phyloP scores from a whole-genome alignment of 64 coral and sea anemone species.

The Hydrozoanthus tunicans region DNA sequence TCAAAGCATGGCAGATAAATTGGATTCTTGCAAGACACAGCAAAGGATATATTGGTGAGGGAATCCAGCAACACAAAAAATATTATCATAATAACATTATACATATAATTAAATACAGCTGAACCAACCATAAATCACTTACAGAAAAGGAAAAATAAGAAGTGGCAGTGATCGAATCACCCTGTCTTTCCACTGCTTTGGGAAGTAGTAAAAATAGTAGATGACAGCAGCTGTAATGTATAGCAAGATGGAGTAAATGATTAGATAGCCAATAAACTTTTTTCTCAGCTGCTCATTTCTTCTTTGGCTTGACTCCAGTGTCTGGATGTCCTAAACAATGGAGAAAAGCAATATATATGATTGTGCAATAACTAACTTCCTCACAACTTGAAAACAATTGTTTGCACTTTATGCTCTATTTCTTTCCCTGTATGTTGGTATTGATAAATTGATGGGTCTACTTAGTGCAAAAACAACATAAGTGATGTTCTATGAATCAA shows the following conservation, averaged over 20 bases:
- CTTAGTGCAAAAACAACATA: too few relatives aligned
- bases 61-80: too few relatives aligned
- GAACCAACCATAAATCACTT: slow-evolving; percentile 39
- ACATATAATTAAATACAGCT: background rate
- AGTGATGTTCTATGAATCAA: too few relatives aligned
- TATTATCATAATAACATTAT: too few relatives aligned
- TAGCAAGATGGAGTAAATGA: slow-evolving; percentile 88
- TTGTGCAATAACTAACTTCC: background rate
- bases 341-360: background rate
- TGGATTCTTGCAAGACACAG: too few relatives aligned
- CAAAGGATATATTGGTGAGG: too few relatives aligned
- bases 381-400: too few relatives aligned
- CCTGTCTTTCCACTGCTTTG: slow-evolving; percentile 88
- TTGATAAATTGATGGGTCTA: too few relatives aligned
- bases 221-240: slow-evolving; percentile 80
- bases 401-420: too few relatives aligned
- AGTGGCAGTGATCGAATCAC: slow-evolving; percentile 76
- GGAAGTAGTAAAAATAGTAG: slow-evolving; percentile 97
- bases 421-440: too few relatives aligned
- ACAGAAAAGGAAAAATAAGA: slow-evolving; percentile 91
- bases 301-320: slow-evolving; percentile 66
- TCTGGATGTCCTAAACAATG: slow-evolving; percentile 67
- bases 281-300: slow-evolving; percentile 82
- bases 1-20: too few relatives aligned
- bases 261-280: slow-evolving; percentile 86